Percentiles rank a stretch among this genome's conserved stretches.
Evolutionary conservation across 2,888 invertebrate species (phyloP).

Genomic region (Palloptera scutellata): DNA sequence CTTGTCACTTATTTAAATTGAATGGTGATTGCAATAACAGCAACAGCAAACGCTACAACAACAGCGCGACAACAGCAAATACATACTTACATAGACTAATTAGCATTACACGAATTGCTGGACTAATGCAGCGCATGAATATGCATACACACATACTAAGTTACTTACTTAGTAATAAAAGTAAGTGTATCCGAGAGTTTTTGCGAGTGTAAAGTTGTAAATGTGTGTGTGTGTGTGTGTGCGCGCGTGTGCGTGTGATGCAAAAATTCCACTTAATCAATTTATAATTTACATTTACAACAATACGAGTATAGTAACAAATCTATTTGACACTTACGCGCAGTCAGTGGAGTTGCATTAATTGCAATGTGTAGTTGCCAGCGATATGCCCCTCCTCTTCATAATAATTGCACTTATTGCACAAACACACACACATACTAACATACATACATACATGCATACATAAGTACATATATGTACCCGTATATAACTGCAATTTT

Average conservation of each 20-base stretch:
- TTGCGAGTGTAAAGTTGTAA: background rate
- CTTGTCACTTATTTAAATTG: no score
- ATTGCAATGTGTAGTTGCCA: no score
- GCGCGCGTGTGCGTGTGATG: background rate
- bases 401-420: background rate
- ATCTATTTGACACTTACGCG: no score
- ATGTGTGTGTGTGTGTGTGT: background rate
- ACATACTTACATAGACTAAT: background rate
- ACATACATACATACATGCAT: conserved; percentile 6
- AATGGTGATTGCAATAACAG: background rate
- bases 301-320: background rate
- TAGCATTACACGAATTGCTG: background rate
- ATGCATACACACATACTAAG: background rate
- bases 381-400: no score
- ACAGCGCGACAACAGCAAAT: conserved; percentile 36
- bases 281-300: background rate
- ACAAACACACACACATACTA: conserved; percentile 11
- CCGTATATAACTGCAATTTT: background rate
- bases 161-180: background rate
- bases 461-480: conserved; percentile 7
- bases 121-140: background rate
- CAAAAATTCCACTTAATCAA: conserved; percentile 12
- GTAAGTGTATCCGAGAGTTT: background rate
- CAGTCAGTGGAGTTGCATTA: no score
- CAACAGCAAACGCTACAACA: conserved; percentile 13